A percentile compares a stretch with the other conserved stretches of the same genome.
Evolutionary conservation across 2,113 vertebrate genomes (phyloP).

Genomic region (Pteruthius melanotis): DNA sequence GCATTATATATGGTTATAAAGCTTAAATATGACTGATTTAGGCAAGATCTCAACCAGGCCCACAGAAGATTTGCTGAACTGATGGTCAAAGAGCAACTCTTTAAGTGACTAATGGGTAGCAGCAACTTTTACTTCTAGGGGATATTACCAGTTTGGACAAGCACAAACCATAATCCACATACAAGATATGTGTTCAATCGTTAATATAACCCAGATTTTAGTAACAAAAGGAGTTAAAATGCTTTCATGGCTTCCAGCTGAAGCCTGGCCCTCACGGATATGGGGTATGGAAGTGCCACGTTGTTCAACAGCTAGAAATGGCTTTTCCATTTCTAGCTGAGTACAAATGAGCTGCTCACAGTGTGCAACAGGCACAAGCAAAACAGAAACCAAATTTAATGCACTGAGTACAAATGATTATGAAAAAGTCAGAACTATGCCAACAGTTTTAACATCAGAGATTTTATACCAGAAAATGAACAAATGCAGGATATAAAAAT

Average conservation of each 20-base stretch:
- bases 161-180: neutral
- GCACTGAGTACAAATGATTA: neutral
- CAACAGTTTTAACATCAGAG: neutral
- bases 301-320: neutral
- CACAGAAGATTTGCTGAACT: neutral
- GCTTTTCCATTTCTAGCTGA: neutral
- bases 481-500: neutral
- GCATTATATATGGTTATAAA: neutral
- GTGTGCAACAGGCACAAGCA: neutral
- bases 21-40: neutral
- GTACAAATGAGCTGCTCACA: neutral
- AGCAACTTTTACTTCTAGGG: neutral
- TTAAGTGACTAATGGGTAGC: neutral
- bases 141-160: neutral
- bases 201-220: neutral
- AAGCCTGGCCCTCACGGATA: neutral
- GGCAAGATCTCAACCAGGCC: neutral
- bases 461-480: neutral
- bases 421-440: neutral
- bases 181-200: neutral
- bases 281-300: neutral
- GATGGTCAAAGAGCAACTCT: neutral
- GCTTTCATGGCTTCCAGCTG: neutral
- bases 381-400: neutral
- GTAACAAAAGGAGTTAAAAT: neutral